These are phyloP conservation scores for Microcebus ravelobensis DNA, from an alignment of 2,113 vertebrate species.

Conservation along the genomic window DNA sequence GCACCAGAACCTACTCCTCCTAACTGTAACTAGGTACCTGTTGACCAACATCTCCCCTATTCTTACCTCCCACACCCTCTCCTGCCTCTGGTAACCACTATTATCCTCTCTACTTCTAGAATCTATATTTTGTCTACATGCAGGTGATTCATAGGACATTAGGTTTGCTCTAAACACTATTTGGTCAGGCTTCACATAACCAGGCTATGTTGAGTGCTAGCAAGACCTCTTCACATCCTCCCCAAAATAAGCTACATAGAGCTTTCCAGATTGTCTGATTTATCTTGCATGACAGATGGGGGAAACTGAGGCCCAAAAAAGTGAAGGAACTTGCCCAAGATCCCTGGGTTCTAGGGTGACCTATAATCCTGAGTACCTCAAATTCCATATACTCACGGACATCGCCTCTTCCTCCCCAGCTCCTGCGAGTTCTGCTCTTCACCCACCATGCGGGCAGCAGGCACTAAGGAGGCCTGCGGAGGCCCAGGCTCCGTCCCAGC, in stretches of 20 bases:
- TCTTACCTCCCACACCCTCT: not conserved
- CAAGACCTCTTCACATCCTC: not conserved
- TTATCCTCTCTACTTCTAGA: not conserved
- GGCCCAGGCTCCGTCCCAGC: not conserved
- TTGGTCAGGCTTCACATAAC: not conserved
- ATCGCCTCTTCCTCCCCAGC: not conserved
- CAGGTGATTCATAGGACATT: accelerated
- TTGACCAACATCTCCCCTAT: not conserved
- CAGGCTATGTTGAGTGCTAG: not conserved
- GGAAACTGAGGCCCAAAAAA: not conserved
- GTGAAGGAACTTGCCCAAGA: not conserved
- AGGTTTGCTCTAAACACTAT: not conserved
- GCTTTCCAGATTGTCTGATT: not conserved
- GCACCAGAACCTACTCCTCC: not conserved
- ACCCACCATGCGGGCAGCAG: not conserved
- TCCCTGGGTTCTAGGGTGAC: not conserved
- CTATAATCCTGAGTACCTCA: not conserved
- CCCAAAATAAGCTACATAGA: not conserved
- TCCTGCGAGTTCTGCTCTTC: not conserved
- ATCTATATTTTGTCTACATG: not conserved
- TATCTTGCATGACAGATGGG: not conserved
- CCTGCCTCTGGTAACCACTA: not conserved
- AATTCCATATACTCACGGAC: not conserved
- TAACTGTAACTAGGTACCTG: not conserved
- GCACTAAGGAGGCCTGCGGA: not conserved